Evolutionary conservation across 1,140 invertebrate species (phyloP).

Genomic region (Penaeus indicus): DNA sequence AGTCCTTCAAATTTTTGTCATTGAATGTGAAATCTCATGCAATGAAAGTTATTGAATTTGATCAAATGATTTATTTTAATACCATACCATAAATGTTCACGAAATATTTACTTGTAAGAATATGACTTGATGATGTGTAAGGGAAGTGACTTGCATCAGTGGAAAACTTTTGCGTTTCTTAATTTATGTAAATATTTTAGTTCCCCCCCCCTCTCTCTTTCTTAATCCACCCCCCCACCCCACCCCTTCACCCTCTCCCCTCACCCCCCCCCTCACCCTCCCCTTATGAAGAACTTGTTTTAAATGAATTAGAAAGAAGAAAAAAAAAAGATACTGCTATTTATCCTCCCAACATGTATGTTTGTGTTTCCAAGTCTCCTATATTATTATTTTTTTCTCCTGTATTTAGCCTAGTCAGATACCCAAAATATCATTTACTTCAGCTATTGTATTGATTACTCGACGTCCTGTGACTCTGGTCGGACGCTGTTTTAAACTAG

Average conservation of each 20-base stretch:
- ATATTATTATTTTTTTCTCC: slow-evolving; percentile 46
- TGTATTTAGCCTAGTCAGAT: slow-evolving; percentile 55
- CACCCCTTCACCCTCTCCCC: no score
- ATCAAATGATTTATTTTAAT: slow-evolving; percentile 62
- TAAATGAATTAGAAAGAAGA: slow-evolving; percentile 41
- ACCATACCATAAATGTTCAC: slow-evolving; percentile 57
- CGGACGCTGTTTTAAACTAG: background rate
- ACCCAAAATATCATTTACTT: slow-evolving; percentile 39
- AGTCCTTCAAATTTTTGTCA: background rate
- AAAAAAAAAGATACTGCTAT: slow-evolving; percentile 9
- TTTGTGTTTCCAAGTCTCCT: slow-evolving; percentile 40
- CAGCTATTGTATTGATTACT: slow-evolving; percentile 1
- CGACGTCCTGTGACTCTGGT: no score
- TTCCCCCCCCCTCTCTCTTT: background rate
- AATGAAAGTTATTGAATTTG: slow-evolving; percentile 60
- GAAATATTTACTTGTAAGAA: slow-evolving; percentile 37
- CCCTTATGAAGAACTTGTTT: no score
- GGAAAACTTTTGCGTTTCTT: background rate
- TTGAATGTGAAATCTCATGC: slow-evolving; percentile 41
- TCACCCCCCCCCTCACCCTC: no score
- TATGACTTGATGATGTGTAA: slow-evolving; percentile 3
- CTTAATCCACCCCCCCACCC: background rate
- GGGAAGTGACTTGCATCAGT: slow-evolving; percentile 37
- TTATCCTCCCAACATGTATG: slow-evolving; percentile 51
- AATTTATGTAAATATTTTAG: slow-evolving; percentile 57